phyloP scores from a whole-genome alignment of 2,113 vertebrate genomes.

The Boleophthalmus pectinirostris region DNA sequence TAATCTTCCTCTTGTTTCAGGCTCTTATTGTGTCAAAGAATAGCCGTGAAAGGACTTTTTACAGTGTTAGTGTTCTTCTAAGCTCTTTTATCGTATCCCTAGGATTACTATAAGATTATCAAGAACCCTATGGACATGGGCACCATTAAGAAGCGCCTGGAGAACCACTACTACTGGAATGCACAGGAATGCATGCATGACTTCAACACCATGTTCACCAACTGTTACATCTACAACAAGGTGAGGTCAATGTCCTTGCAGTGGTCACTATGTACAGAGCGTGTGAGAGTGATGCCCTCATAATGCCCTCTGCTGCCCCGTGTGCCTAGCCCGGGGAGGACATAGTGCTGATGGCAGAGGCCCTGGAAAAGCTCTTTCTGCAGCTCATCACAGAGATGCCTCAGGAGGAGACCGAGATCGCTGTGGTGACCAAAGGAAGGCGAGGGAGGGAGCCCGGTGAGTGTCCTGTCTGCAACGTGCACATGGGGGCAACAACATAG shows the following conservation, averaged over 20 bases:
- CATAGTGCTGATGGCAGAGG: constrained; percentile 93
- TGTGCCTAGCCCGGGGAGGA: constrained; percentile 86
- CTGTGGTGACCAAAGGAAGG: constrained; percentile 84
- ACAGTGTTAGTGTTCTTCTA: not conserved
- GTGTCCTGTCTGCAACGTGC: not conserved
- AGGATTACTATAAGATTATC: constrained; percentile 97
- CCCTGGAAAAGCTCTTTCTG: constrained; percentile 91
- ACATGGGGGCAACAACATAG: not conserved
- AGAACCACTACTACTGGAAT: constrained; percentile 93
- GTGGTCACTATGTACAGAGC: not conserved
- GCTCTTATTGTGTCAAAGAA: not conserved
- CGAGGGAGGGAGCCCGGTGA: constrained; percentile 86
- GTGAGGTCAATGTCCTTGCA: constrained; percentile 51
- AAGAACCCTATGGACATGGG: constrained; percentile 96
- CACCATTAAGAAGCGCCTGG: constrained; percentile 91
- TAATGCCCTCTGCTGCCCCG: not conserved
- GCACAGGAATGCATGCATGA: constrained; percentile 98
- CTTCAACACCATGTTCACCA: constrained; percentile 98
- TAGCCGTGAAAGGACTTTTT: not conserved
- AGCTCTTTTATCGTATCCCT: constrained; percentile 15
- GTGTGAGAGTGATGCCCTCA: not conserved
- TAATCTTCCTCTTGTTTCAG: not conserved
- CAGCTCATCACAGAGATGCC: constrained; percentile 93
- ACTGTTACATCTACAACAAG: constrained; percentile 99
- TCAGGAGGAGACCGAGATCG: constrained; percentile 88